phyloP scores from a whole-genome alignment of 1,140 invertebrate species.

The Thaumetopoea pityocampa region DNA sequence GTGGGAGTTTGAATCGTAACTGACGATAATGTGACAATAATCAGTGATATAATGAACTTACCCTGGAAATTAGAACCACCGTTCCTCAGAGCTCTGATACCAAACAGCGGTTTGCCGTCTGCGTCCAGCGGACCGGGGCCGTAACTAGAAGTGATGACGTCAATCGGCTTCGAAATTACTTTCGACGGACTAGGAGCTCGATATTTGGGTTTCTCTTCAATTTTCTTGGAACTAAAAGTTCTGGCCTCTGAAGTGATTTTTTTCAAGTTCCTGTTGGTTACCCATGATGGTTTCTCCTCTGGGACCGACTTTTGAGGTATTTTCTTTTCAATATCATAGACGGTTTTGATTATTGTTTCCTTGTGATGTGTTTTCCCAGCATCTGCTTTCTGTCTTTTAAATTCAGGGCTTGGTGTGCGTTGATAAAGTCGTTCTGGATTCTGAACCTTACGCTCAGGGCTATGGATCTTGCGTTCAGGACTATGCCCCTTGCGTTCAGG shows the following conservation, averaged over 20 bases:
- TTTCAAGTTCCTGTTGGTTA: conserved; percentile 74
- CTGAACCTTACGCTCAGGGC: conserved; percentile 20
- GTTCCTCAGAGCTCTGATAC: conserved; percentile 82
- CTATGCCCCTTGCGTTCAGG: conserved; percentile 16
- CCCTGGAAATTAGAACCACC: conserved; percentile 75
- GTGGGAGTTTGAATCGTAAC: conserved; percentile 31
- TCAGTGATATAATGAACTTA: conserved; percentile 43
- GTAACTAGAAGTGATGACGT: conserved; percentile 87
- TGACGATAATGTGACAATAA: conserved; percentile 6
- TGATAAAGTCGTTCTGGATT: no score
- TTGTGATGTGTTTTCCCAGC: conserved; percentile 37
- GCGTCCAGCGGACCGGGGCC: conserved; percentile 88
- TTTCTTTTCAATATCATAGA: conserved; percentile 54
- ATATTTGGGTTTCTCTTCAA: conserved; percentile 62
- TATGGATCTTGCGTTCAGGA: conserved; percentile 15
- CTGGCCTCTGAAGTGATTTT: conserved; percentile 64
- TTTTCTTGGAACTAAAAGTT: conserved; percentile 59
- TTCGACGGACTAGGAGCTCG: conserved; percentile 60
- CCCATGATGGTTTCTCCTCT: conserved; percentile 76
- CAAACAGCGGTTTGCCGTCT: conserved; percentile 85
- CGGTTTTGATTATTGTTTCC: conserved; percentile 53
- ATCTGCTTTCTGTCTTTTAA: conserved; percentile 29
- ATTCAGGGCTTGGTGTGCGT: conserved; percentile 46
- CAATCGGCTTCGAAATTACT: conserved; percentile 58
- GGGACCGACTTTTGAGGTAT: conserved; percentile 37